These are phyloP conservation scores for Adrianichthys oophorus DNA, from an alignment of 2,797 vertebrate genomes.

Conservation along the genomic window DNA sequence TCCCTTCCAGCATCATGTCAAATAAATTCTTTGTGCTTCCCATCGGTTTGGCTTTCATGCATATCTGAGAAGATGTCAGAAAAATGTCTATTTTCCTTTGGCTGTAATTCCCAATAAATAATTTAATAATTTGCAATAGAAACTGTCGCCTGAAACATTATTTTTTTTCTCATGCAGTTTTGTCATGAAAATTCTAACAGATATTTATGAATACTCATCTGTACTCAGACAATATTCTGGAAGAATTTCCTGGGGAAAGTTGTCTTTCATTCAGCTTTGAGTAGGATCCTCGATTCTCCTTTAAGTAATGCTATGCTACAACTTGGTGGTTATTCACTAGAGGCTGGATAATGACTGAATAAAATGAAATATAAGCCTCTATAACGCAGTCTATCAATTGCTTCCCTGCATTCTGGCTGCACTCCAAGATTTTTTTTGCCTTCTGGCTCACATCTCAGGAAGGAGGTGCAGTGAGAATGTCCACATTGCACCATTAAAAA, in stretches of 20 bases:
- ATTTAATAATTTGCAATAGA: slow-evolving; percentile 68
- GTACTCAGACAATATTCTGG: slow-evolving; percentile 43
- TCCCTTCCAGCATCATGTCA: slow-evolving; percentile 19
- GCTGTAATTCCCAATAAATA: slow-evolving; percentile 65
- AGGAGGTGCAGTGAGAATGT: slow-evolving; percentile 63
- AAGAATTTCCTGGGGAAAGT: slow-evolving; percentile 32
- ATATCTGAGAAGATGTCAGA: slow-evolving; percentile 38
- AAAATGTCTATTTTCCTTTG: slow-evolving; percentile 57
- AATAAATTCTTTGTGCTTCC: slow-evolving; percentile 22
- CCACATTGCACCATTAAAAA: slow-evolving; percentile 75
- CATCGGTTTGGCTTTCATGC: slow-evolving; percentile 52
- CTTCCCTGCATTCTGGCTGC: slow-evolving; percentile 48
- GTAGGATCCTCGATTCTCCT: slow-evolving; percentile 60
- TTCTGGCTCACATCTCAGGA: slow-evolving; percentile 67
- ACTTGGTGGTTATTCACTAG: slow-evolving; percentile 60
- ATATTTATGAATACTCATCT: slow-evolving; percentile 72
- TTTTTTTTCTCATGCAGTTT: slow-evolving; percentile 60
- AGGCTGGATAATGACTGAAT: slow-evolving; percentile 63
- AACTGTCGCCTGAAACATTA: slow-evolving; percentile 63
- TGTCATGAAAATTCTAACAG: slow-evolving; percentile 69
- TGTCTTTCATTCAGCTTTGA: slow-evolving; percentile 49
- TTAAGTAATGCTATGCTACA: slow-evolving; percentile 62
- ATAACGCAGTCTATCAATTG: slow-evolving; percentile 74
- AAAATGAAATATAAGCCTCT: slow-evolving; percentile 76
- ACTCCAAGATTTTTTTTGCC: slow-evolving; percentile 62